Conservation (phyloP, 2,888 invertebrate genomes). For the Apotomis betuletana region DNA sequence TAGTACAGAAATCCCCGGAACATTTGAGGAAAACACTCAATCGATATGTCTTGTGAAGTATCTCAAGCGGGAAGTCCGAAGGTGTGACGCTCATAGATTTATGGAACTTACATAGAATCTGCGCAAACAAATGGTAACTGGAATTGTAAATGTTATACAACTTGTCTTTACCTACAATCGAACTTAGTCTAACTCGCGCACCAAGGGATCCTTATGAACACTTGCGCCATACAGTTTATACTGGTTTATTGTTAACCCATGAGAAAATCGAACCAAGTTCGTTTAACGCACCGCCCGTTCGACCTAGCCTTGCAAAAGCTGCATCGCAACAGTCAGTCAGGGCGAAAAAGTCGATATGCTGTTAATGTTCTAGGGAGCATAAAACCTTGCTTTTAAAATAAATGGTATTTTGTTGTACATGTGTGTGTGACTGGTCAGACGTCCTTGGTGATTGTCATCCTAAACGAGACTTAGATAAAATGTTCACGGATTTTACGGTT, state of each 20-base stretch:
- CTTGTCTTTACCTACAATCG: too few species aligned
- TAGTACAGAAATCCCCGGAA: neutral
- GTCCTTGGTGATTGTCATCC: conserved; percentile 15
- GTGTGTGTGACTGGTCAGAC: conserved; percentile 3
- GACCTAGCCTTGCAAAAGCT: conserved; percentile 21
- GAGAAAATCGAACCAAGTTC: conserved; percentile 8
- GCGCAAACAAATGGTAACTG: neutral
- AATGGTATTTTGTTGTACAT: neutral
- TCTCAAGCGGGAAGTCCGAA: conserved; percentile 1
- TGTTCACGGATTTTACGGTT: neutral
- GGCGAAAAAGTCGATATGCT: too few species aligned
- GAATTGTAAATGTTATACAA: neutral
- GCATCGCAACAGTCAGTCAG: conserved; percentile 3
- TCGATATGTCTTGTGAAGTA: neutral
- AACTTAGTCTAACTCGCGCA: too few species aligned
- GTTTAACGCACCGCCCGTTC: neutral
- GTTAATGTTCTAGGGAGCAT: neutral
- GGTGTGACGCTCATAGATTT: neutral
- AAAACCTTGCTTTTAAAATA: neutral
- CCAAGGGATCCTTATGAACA: too few species aligned
- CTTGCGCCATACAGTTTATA: neutral
- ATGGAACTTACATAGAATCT: neutral
- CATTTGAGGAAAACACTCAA: conserved; percentile 12
- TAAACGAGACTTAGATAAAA: neutral
- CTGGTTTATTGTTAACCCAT: neutral